phyloP scores from a whole-genome alignment of 2,888 invertebrate species.

The Epistrophella euchroma region DNA sequence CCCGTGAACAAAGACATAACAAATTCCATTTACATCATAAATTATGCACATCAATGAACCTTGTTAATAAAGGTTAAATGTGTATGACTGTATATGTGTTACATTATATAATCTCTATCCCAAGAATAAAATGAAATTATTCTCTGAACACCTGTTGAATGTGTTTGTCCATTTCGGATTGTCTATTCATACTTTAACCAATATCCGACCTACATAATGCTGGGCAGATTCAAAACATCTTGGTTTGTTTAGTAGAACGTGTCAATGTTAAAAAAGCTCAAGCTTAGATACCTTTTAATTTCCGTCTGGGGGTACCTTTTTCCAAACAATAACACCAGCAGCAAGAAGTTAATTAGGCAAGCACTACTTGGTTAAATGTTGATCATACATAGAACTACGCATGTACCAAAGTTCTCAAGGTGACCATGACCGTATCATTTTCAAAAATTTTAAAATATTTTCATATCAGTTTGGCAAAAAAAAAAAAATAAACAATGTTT shows the following conservation, averaged over 20 bases:
- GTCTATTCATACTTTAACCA: background rate
- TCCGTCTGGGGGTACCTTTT: conserved; percentile 4
- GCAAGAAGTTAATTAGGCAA: conserved; percentile 32
- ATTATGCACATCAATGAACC: conserved; percentile 28
- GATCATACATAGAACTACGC: background rate
- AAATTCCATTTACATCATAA: conserved; percentile 23
- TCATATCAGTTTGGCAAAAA: too few relatives aligned
- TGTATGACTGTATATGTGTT: background rate
- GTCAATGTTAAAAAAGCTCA: conserved; percentile 10
- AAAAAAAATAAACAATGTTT: too few relatives aligned
- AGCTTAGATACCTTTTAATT: conserved; percentile 30
- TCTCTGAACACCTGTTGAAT: conserved; percentile 22
- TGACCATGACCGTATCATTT: too few relatives aligned
- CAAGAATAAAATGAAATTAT: conserved; percentile 10
- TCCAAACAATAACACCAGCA: conserved; percentile 3
- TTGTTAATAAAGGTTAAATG: background rate
- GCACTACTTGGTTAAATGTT: conserved; percentile 26
- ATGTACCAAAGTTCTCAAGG: background rate
- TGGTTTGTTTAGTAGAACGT: background rate
- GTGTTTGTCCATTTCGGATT: conserved; percentile 4
- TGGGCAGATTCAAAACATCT: background rate
- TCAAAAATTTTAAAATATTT: too few relatives aligned
- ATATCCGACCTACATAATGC: background rate
- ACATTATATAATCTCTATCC: background rate
- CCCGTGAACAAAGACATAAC: background rate